Percentiles rank a stretch among this genome's conserved stretches.
Evolutionary conservation across 1,140 invertebrate genomes (phyloP).

Genomic region (Bombus waltoni): DNA sequence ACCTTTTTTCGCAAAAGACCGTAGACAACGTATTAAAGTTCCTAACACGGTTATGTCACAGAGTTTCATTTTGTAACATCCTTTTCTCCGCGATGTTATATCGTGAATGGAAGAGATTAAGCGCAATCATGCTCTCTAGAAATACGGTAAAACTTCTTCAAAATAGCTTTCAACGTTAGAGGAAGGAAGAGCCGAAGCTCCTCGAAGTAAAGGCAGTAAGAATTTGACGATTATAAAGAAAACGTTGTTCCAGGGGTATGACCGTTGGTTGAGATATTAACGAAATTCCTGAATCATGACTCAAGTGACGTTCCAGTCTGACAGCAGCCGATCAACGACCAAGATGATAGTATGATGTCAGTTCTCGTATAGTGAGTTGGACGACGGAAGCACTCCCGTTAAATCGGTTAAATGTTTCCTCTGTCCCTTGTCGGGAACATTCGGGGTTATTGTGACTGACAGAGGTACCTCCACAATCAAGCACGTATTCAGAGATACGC

Average conservation of each 20-base stretch:
- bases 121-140: neutral
- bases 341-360: conserved; percentile 47
- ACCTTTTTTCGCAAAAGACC: neutral
- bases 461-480: conserved; percentile 25
- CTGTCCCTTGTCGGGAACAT: conserved; percentile 12
- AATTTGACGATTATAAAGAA: neutral
- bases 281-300: conserved; percentile 28
- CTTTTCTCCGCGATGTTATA: neutral
- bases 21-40: conserved; percentile 1
- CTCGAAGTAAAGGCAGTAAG: neutral
- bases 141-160: neutral
- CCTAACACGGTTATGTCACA: neutral
- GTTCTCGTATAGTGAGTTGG: conserved; percentile 11
- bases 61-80: neutral
- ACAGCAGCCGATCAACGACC: conserved; percentile 27
- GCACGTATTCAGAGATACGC: conserved; percentile 18
- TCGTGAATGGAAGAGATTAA: neutral
- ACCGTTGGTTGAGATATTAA: neutral
- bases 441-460: conserved; percentile 36
- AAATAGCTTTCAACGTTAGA: neutral
- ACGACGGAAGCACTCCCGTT: conserved; percentile 51
- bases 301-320: neutral
- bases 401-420: conserved; percentile 55
- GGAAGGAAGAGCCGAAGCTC: neutral
- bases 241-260: too few species aligned